Percentiles rank a stretch among this genome's conserved stretches.
Conservation (phyloP, 2,797 vertebrate species). For the Aulostomus chinensis region DNA sequence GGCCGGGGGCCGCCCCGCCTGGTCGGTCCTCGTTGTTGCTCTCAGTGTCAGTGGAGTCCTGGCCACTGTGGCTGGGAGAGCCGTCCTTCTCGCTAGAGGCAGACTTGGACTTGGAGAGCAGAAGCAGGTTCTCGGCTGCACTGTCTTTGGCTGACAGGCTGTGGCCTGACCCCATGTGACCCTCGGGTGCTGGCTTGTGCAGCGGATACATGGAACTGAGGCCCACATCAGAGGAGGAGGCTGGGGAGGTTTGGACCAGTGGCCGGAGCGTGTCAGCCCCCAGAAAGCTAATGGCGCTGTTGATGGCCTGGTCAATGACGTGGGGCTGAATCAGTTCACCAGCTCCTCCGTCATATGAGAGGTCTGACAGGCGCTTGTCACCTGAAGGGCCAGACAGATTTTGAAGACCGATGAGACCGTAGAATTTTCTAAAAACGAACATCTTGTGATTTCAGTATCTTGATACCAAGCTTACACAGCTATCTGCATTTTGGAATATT, state of each 20-base stretch:
- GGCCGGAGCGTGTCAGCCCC: constrained; percentile 96
- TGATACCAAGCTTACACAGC: too few relatives aligned
- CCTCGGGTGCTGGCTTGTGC: constrained; percentile 84
- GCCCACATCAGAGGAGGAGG: constrained; percentile 84
- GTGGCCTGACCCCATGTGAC: constrained; percentile 63
- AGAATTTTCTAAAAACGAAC: too few relatives aligned
- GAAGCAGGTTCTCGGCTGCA: constrained; percentile 92
- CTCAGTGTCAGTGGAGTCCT: constrained; percentile 97
- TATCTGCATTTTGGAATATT: too few relatives aligned
- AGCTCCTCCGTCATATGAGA: constrained; percentile 85
- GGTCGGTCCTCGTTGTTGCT: constrained; percentile 94
- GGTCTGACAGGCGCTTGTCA: constrained; percentile 90
- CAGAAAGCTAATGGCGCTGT: constrained; percentile 97
- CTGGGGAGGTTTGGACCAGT: constrained; percentile 91
- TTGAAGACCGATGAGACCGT: constrained; percentile 1
- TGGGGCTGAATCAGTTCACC: constrained; percentile 93
- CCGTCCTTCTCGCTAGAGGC: constrained; percentile 91
- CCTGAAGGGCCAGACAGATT: constrained; percentile 76
- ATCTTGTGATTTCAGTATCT: constrained; percentile 4
- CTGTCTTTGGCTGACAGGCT: constrained; percentile 88
- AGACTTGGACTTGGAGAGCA: constrained; percentile 96
- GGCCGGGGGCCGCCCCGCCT: constrained; percentile 69
- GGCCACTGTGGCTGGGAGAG: constrained; percentile 95
- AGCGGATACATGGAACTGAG: constrained; percentile 88
- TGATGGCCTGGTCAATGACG: constrained; percentile 98